Conservation (phyloP, 2,797 vertebrate genomes). For the Phalloptychus januarius region DNA sequence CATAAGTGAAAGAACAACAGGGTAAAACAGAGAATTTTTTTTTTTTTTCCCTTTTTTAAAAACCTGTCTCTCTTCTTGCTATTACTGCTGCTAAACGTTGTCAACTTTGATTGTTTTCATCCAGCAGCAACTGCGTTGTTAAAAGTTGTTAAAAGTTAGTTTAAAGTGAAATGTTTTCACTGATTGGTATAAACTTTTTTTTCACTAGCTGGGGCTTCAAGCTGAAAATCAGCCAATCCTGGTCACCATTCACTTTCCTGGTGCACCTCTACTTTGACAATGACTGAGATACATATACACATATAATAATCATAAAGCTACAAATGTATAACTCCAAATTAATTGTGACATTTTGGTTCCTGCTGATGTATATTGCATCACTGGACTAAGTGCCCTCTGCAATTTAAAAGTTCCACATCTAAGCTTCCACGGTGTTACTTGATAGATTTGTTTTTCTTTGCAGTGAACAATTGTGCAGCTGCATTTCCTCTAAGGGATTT, state of each 20-base stretch:
- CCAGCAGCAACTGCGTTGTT: neutral
- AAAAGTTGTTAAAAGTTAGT: no score
- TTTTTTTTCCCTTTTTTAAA: no score
- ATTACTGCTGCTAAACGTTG: neutral
- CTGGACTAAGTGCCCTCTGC: neutral
- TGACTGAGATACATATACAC: neutral
- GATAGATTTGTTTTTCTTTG: neutral
- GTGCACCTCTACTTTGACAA: neutral
- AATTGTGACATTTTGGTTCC: neutral
- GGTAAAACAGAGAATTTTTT: neutral
- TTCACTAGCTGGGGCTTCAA: neutral
- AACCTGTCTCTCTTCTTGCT: neutral
- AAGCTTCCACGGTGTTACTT: neutral
- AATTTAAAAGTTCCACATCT: slow-evolving; percentile 6
- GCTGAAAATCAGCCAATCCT: neutral
- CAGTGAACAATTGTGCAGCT: neutral
- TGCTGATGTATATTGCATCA: neutral
- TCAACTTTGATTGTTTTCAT: neutral
- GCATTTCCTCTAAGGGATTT: slow-evolving; percentile 3
- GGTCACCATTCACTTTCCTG: neutral
- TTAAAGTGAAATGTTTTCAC: neutral
- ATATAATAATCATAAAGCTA: no score
- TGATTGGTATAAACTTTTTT: neutral
- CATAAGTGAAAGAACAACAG: neutral
- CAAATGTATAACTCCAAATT: neutral